Percentiles rank a stretch among this genome's conserved stretches.
Conservation (phyloP, 2,797 vertebrate species). For the Hemibagrus guttatus region DNA sequence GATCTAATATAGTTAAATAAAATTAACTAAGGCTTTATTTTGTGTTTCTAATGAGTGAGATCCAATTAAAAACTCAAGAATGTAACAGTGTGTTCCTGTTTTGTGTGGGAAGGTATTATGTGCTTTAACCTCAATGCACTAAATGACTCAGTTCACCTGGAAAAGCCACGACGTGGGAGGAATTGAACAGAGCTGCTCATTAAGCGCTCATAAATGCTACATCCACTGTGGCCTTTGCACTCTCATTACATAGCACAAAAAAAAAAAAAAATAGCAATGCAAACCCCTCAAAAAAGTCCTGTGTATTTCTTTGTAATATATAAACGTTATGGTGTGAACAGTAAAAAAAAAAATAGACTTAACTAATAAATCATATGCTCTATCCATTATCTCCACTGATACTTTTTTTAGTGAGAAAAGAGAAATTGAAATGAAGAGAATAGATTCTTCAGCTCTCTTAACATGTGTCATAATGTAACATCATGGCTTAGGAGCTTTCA, state of each 20-base stretch:
- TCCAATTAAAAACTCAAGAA: constrained; percentile 42
- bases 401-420: background rate
- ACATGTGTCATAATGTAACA: background rate
- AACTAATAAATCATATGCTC: background rate
- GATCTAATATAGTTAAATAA: background rate
- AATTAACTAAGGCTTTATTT: constrained; percentile 29
- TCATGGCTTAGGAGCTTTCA: constrained; percentile 17
- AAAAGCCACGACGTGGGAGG: constrained; percentile 34
- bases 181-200: constrained; percentile 40
- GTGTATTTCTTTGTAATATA: constrained; percentile 8
- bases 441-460: background rate
- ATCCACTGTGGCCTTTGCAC: constrained; percentile 12
- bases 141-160: constrained; percentile 42
- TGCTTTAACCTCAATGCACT: constrained; percentile 39
- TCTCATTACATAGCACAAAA: constrained; percentile 22
- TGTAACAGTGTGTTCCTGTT: constrained; percentile 11
- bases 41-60: constrained; percentile 26
- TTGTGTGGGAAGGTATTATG: constrained; percentile 41
- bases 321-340: background rate
- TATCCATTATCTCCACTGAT: background rate
- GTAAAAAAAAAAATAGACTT: background rate
- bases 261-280: background rate
- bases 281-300: background rate
- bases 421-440: background rate
- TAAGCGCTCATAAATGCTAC: constrained; percentile 39